phyloP scores from a whole-genome alignment of 2,113 vertebrate species.

The Catharus bicknelli region DNA sequence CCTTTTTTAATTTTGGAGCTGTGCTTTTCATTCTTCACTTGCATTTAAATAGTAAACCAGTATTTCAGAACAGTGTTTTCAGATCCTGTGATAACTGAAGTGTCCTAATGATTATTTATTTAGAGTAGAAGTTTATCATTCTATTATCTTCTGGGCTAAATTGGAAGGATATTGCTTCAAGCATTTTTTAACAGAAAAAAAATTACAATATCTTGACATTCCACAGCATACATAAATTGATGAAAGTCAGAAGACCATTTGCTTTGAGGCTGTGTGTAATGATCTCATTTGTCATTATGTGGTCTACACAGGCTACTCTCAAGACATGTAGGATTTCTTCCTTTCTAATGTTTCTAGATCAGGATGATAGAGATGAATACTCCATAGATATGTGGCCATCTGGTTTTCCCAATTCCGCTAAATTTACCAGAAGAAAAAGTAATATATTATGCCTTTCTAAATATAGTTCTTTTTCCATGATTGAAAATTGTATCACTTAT shows the following conservation, averaged over 20 bases:
- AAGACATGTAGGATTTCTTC: constrained; percentile 25
- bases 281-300: constrained; percentile 41
- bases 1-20: neutral
- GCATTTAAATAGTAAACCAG: neutral
- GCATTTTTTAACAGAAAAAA: neutral
- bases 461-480: neutral
- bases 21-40: constrained; percentile 10
- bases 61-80: neutral
- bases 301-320: constrained; percentile 5
- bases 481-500: constrained; percentile 12
- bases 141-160: neutral
- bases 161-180: neutral
- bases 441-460: neutral
- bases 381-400: constrained; percentile 22
- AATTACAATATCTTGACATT: neutral
- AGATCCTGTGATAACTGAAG: neutral
- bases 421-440: constrained; percentile 45
- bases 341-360: constrained; percentile 31
- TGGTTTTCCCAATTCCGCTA: constrained; percentile 2
- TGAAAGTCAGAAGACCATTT: constrained; percentile 33
- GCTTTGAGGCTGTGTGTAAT: constrained; percentile 9
- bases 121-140: neutral
- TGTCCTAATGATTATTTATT: constrained; percentile 9
- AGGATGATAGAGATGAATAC: constrained; percentile 27
- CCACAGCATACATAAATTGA: neutral